A percentile compares a stretch with the other conserved stretches of the same genome.
phyloP scores from a whole-genome alignment of 1,140 invertebrate species.

The Drosophila miranda region DNA sequence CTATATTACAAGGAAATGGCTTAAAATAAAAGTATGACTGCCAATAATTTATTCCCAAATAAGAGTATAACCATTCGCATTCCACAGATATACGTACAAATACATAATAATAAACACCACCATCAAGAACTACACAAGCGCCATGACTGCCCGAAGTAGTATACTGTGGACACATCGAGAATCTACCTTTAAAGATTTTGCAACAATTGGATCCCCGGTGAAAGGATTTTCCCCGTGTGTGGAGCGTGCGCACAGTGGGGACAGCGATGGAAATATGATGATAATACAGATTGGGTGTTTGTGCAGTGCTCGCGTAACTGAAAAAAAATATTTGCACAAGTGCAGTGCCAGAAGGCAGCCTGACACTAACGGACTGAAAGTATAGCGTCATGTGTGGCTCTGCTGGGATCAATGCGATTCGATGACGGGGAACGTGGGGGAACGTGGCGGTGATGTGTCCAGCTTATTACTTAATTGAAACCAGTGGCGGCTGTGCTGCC shows the following conservation, averaged over 20 bases:
- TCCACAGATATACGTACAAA: constrained; percentile 27
- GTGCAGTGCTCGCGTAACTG: constrained; percentile 44
- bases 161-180: too few relatives aligned
- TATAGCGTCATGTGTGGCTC: constrained; percentile 27
- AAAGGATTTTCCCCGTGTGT: constrained; percentile 34
- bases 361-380: constrained; percentile 9
- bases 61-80: constrained; percentile 10
- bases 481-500: constrained; percentile 7
- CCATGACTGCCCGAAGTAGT: too few relatives aligned
- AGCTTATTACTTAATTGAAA: constrained; percentile 72
- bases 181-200: constrained; percentile 34
- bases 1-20: constrained; percentile 25
- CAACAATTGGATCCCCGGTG: constrained; percentile 63
- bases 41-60: constrained; percentile 17
- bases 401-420: not conserved
- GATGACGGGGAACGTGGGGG: constrained; percentile 13
- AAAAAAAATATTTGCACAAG: constrained; percentile 75
- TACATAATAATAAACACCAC: constrained; percentile 15
- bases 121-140: not conserved
- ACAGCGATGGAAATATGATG: too few relatives aligned
- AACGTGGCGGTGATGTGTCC: constrained; percentile 24
- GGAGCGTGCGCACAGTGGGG: too few relatives aligned
- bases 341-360: constrained; percentile 35
- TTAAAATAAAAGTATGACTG: constrained; percentile 13
- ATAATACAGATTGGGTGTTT: constrained; percentile 4